phyloP scores from a whole-genome alignment of 2,113 vertebrate species.

The Sylvilagus bachmani region DNA sequence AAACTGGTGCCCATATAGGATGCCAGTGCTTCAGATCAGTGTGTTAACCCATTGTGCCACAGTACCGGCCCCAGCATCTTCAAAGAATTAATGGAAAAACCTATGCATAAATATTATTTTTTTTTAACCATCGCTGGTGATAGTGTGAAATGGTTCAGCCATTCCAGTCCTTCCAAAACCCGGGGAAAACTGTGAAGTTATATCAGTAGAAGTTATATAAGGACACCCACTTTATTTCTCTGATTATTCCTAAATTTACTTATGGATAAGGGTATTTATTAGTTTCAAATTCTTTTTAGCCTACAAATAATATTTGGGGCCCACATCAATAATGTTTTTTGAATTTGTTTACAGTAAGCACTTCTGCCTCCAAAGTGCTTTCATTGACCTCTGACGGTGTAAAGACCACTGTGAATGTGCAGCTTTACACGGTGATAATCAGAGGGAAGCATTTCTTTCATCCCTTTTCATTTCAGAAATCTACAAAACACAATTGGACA shows the following conservation, averaged over 20 bases:
- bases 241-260: background rate
- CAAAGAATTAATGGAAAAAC: too few relatives aligned
- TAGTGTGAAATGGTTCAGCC: background rate
- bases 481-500: background rate
- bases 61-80: too few relatives aligned
- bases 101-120: too few relatives aligned
- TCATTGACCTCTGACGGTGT: background rate
- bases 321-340: background rate
- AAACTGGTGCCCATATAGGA: too few relatives aligned
- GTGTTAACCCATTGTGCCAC: too few relatives aligned
- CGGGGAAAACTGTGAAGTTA: background rate
- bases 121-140: background rate
- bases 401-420: background rate
- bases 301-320: background rate
- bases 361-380: background rate
- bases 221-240: background rate
- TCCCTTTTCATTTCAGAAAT: background rate
- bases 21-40: too few relatives aligned
- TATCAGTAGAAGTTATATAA: background rate
- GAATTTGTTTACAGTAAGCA: background rate
- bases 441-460: background rate
- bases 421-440: background rate
- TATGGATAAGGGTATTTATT: background rate
- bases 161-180: background rate
- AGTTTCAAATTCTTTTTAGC: slow-evolving; percentile 17